Evolutionary conservation across 2,888 invertebrate species (phyloP).

Genomic region (Koerneria pararmatus): DNA sequence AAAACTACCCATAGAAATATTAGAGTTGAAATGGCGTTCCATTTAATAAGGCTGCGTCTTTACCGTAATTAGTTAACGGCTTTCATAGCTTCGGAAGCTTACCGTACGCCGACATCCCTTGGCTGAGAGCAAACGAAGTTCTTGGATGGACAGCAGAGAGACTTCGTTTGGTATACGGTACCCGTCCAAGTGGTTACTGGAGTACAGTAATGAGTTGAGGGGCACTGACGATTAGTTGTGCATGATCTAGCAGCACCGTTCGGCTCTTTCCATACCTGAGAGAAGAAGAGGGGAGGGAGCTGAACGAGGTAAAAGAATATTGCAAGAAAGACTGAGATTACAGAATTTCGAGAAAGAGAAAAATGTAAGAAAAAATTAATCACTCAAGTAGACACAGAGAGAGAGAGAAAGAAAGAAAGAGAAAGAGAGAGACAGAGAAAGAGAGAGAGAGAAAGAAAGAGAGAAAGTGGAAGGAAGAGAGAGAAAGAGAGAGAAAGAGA

Average conservation of each 20-base stretch:
- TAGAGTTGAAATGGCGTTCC: background rate
- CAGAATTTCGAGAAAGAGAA: background rate
- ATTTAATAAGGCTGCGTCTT: background rate
- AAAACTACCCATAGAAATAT: background rate
- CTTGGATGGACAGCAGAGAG: constrained; percentile 57
- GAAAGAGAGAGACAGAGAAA: background rate
- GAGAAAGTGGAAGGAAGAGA: background rate
- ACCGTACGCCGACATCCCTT: constrained; percentile 53
- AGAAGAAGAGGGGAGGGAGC: background rate
- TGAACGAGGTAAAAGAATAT: constrained; percentile 11
- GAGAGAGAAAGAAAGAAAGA: background rate
- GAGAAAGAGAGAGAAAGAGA: background rate
- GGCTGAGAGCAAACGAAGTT: constrained; percentile 57
- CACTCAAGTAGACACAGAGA: background rate
- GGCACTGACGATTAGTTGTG: constrained; percentile 55
- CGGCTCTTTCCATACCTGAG: constrained; percentile 54
- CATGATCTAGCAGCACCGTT: constrained; percentile 55
- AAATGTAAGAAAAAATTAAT: no score
- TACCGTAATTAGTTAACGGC: background rate
- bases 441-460: background rate
- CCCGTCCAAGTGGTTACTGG: constrained; percentile 52
- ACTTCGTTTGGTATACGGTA: constrained; percentile 56
- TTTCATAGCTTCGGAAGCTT: constrained; percentile 28
- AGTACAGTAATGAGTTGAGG: constrained; percentile 58
- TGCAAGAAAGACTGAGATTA: background rate